These are phyloP conservation scores for Seira musarum DNA, from an alignment of 2,888 invertebrate species.

Conservation along the genomic window DNA sequence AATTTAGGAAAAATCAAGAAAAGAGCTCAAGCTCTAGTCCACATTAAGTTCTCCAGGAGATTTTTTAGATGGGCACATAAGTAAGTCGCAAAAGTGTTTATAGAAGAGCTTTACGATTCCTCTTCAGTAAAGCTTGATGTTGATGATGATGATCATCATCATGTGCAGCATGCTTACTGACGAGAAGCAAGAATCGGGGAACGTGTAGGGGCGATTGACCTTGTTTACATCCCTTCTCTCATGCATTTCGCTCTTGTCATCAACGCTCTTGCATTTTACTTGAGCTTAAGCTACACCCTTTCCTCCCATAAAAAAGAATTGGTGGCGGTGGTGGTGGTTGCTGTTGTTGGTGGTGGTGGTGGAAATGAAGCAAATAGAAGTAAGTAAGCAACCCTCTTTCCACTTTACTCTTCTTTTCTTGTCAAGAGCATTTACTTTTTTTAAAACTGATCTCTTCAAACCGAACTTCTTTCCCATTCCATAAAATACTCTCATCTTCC, in stretches of 20 bases:
- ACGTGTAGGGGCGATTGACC: constrained; percentile 66
- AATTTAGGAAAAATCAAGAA: not conserved
- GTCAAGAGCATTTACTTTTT: constrained; percentile 42
- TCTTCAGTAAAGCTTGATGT: constrained; percentile 5
- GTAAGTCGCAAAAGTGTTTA: constrained; percentile 31
- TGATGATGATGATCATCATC: not conserved
- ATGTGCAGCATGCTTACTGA: constrained; percentile 2
- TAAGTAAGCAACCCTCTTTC: constrained; percentile 42
- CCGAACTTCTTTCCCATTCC: constrained; percentile 17
- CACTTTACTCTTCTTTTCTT: constrained; percentile 27
- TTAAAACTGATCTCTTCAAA: constrained; percentile 44
- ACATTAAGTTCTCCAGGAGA: not conserved
- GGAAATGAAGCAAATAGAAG: constrained; percentile 42
- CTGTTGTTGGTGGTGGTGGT: constrained; percentile 14
- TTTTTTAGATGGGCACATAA: not conserved
- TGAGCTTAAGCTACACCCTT: constrained; percentile 17
- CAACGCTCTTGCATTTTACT: constrained; percentile 7
- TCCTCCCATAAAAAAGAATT: not conserved
- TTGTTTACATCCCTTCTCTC: constrained; percentile 69
- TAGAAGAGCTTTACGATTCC: constrained; percentile 43
- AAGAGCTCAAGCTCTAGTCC: no score
- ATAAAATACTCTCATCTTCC: not conserved
- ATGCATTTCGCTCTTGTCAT: constrained; percentile 11
- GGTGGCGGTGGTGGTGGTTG: not conserved
- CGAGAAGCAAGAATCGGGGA: constrained; percentile 26